A percentile compares a stretch with the other conserved stretches of the same genome.
phyloP scores from a whole-genome alignment of 1,140 invertebrate species.

The Eriocheir sinensis region DNA sequence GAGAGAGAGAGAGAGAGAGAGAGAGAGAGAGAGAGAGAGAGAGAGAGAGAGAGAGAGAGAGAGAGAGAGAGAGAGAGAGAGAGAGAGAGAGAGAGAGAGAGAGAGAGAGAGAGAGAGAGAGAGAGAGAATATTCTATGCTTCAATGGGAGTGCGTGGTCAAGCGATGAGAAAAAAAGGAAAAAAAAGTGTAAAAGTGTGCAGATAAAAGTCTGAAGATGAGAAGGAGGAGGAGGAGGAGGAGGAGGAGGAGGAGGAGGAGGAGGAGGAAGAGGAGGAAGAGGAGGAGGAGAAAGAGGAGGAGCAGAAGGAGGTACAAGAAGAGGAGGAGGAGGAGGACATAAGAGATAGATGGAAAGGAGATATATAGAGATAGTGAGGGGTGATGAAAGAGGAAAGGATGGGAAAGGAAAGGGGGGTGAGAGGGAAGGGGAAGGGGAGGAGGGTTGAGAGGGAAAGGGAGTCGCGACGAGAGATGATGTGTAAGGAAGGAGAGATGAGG shows the following conservation, averaged over 20 bases:
- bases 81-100: neutral
- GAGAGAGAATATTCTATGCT: neutral
- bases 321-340: no score
- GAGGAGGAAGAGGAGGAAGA: neutral
- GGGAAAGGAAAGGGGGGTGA: neutral
- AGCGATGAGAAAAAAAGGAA: neutral
- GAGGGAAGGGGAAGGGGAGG: neutral
- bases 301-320: neutral
- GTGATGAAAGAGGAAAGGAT: neutral
- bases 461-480: neutral
- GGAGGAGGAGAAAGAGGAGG: neutral
- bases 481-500: neutral
- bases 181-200: neutral
- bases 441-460: neutral
- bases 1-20: neutral
- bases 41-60: conserved; percentile 30
- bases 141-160: neutral
- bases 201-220: neutral
- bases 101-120: conserved; percentile 3
- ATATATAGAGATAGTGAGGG: neutral
- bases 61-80: conserved; percentile 39
- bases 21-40: neutral
- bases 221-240: neutral
- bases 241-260: neutral
- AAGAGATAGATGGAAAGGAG: neutral